phyloP scores from a whole-genome alignment of 1,140 invertebrate species.

The Ridgeia piscesae region DNA sequence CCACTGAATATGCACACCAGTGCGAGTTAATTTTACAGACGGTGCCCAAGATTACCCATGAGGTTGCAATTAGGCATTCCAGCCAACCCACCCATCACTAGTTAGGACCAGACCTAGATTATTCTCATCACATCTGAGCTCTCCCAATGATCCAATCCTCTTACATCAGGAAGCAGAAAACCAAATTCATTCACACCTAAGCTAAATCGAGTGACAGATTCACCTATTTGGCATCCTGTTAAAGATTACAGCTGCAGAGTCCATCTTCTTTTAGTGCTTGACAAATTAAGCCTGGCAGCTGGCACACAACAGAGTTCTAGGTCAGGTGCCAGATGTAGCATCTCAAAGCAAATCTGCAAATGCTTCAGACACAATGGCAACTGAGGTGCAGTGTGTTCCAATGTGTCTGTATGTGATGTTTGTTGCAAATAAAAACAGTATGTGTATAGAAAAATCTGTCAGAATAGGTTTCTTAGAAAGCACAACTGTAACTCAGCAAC shows the following conservation, averaged over 20 bases:
- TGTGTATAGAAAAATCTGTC: neutral
- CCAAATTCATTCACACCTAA: neutral
- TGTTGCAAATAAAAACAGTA: neutral
- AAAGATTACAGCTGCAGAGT: neutral
- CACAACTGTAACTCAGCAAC: neutral
- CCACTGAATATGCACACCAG: neutral
- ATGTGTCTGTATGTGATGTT: neutral
- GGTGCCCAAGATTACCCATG: neutral
- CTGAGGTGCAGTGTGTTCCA: neutral
- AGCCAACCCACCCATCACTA: neutral
- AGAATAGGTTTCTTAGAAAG: neutral
- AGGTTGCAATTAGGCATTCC: slow-evolving; percentile 4
- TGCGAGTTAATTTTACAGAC: neutral
- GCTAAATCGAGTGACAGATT: neutral
- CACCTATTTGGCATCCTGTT: neutral
- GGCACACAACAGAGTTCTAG: neutral
- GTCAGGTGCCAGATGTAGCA: neutral
- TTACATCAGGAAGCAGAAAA: neutral
- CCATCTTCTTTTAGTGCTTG: neutral
- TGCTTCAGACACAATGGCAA: neutral
- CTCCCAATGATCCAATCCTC: neutral
- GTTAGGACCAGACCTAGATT: neutral
- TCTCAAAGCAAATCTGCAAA: neutral
- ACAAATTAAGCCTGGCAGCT: neutral
- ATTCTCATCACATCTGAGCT: neutral